Percentiles rank a stretch among this genome's conserved stretches.
phyloP scores from a whole-genome alignment of 2,797 vertebrate genomes.

The Galago senegalensis region DNA sequence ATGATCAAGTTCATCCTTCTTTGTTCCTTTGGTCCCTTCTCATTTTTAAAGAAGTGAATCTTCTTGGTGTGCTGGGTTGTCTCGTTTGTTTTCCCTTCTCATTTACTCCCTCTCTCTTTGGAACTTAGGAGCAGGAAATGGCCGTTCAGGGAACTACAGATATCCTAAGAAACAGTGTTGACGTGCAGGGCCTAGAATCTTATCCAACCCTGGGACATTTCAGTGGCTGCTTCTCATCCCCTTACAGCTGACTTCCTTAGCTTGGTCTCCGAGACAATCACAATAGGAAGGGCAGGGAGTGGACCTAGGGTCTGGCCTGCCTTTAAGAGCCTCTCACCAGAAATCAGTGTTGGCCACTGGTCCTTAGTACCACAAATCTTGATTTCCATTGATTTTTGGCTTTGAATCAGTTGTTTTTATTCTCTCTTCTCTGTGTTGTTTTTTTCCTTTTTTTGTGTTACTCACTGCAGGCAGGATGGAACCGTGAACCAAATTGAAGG shows the following conservation, averaged over 20 bases:
- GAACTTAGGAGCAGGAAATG: background rate
- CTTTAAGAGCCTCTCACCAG: background rate
- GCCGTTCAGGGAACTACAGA: background rate
- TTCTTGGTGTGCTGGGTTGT: background rate
- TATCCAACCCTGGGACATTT: background rate
- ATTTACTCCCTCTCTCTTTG: background rate
- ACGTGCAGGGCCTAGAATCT: background rate
- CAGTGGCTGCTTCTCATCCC: background rate
- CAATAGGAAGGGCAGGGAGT: background rate
- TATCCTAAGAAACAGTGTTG: background rate
- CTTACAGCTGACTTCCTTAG: background rate
- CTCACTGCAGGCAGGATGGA: constrained; percentile 90
- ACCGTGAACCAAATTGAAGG: constrained; percentile 92
- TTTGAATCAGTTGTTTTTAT: background rate
- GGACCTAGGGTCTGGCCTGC: no score
- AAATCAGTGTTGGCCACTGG: background rate
- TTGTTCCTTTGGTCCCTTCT: background rate
- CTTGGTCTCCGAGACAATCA: background rate
- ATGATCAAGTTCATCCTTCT: background rate
- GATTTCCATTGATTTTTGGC: background rate
- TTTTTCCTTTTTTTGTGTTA: background rate
- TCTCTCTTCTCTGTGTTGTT: background rate
- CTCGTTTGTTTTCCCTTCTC: background rate
- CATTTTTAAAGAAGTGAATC: background rate
- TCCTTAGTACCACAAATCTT: background rate